Evolutionary conservation across 2,113 vertebrate genomes (phyloP).

Genomic region (Cygnus buccinator): DNA sequence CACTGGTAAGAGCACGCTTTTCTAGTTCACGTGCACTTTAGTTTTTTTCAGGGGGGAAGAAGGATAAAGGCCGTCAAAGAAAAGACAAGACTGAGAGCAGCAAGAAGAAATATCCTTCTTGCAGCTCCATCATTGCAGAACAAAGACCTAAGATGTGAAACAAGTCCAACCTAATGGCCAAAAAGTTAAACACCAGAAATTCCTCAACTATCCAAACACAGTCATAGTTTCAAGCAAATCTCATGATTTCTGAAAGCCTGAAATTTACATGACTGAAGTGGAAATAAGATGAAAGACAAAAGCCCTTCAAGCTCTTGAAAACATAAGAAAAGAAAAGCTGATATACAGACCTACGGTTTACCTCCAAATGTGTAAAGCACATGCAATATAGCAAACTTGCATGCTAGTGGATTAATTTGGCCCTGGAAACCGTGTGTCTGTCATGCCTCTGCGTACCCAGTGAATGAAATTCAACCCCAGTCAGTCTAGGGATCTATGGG

Average conservation of each 20-base stretch:
- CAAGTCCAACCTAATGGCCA: background rate
- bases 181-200: background rate
- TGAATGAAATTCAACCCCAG: background rate
- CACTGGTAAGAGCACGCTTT: background rate
- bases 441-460: accelerated
- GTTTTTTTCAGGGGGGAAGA: background rate
- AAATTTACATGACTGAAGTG: background rate
- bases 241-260: background rate
- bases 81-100: background rate
- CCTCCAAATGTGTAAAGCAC: background rate
- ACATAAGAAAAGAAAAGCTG: background rate
- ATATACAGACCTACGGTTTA: background rate
- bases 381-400: background rate
- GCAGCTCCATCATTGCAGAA: background rate
- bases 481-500: background rate
- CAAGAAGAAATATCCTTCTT: background rate
- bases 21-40: background rate
- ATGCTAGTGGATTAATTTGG: background rate
- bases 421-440: background rate
- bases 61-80: background rate
- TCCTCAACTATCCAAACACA: background rate
- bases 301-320: background rate
- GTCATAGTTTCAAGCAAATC: background rate
- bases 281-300: background rate
- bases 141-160: background rate